Evolutionary conservation across 2,888 invertebrate genomes (phyloP).

Genomic region (Drosophila anomalata): DNA sequence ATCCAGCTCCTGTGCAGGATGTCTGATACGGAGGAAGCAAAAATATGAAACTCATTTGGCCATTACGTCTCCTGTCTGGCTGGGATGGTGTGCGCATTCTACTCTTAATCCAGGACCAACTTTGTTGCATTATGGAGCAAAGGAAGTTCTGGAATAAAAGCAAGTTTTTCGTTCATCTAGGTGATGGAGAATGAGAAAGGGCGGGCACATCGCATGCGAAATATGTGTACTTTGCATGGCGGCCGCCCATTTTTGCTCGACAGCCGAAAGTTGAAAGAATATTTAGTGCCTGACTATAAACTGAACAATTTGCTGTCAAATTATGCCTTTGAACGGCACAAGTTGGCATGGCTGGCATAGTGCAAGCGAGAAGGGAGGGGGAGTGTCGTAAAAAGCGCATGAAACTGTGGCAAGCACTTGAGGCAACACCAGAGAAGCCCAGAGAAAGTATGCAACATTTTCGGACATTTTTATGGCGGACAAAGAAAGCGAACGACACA

Average conservation of each 20-base stretch:
- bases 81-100: slow-evolving; percentile 5
- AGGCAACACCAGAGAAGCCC: slow-evolving; percentile 29
- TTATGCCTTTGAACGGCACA: slow-evolving; percentile 60
- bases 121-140: slow-evolving; percentile 62
- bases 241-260: slow-evolving; percentile 7
- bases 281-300: slow-evolving; percentile 63
- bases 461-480: slow-evolving; percentile 60
- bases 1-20: slow-evolving; percentile 20
- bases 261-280: slow-evolving; percentile 42
- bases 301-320: slow-evolving; percentile 71
- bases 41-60: slow-evolving; percentile 53
- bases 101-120: slow-evolving; percentile 42
- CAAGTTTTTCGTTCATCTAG: slow-evolving; percentile 18
- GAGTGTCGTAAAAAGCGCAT: slow-evolving; percentile 69
- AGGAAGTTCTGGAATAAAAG: slow-evolving; percentile 47
- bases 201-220: slow-evolving; percentile 51
- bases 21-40: slow-evolving; percentile 15
- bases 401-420: slow-evolving; percentile 53
- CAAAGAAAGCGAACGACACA: slow-evolving; percentile 27
- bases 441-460: slow-evolving; percentile 60
- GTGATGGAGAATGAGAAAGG: background rate
- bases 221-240: slow-evolving; percentile 47
- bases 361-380: slow-evolving; percentile 4
- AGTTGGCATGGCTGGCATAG: slow-evolving; percentile 5
- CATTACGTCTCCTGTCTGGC: slow-evolving; percentile 20